These are phyloP conservation scores for Rhombomys opimus DNA, from an alignment of 2,113 vertebrate genomes.

Conservation along the genomic window DNA sequence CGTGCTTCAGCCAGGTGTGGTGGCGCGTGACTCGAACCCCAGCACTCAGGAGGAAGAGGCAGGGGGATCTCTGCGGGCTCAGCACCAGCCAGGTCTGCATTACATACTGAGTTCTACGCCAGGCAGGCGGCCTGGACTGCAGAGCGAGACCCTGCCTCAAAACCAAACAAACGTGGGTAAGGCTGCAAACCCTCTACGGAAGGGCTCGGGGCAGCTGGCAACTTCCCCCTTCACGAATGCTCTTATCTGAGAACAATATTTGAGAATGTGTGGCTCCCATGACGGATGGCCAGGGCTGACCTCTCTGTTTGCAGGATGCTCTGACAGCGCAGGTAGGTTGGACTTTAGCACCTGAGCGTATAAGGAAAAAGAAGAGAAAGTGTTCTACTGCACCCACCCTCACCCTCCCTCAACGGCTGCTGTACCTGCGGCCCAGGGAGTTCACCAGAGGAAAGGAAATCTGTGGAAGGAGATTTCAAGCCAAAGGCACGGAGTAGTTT, in stretches of 20 bases:
- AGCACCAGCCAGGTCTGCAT: background rate
- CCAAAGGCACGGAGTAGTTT: background rate
- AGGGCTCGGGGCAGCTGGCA: background rate
- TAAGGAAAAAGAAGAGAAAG: background rate
- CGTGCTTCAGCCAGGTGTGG: background rate
- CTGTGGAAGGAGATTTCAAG: background rate
- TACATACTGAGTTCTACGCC: background rate
- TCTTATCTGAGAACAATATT: background rate
- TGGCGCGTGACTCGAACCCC: background rate
- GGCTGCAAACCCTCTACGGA: background rate
- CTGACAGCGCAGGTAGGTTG: background rate
- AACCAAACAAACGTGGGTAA: background rate
- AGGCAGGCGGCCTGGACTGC: background rate
- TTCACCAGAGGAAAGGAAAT: background rate
- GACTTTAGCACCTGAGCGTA: background rate
- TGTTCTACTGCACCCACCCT: background rate
- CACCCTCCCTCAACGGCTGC: background rate
- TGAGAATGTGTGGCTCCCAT: background rate
- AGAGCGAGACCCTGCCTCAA: background rate
- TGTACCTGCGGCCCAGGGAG: background rate
- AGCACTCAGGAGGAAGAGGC: background rate
- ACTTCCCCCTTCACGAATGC: background rate
- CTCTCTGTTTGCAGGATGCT: background rate
- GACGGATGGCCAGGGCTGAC: background rate
- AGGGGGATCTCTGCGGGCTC: background rate